These are phyloP conservation scores for Sandelia bainsii DNA, from an alignment of 2,797 vertebrate species.

Conservation along the genomic window DNA sequence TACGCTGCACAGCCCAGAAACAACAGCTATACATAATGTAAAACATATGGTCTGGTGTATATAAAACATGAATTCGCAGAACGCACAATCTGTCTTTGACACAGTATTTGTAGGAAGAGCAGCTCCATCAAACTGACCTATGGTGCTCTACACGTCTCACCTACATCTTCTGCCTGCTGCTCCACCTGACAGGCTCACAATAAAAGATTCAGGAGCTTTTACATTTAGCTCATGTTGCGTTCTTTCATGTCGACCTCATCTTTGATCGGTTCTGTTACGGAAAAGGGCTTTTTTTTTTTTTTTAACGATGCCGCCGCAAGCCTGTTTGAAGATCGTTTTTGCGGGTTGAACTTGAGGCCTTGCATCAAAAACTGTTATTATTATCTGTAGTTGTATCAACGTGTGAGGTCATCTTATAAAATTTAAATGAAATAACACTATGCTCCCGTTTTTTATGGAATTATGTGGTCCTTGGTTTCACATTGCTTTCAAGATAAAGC, in stretches of 20 bases:
- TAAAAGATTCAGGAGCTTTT: slow-evolving; percentile 63
- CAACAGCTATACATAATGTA: slow-evolving; percentile 54
- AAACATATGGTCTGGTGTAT: slow-evolving; percentile 60
- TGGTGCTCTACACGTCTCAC: slow-evolving; percentile 32
- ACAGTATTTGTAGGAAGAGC: slow-evolving; percentile 12
- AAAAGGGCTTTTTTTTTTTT: background rate
- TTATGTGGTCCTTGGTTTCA: slow-evolving; percentile 3
- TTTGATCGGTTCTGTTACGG: slow-evolving; percentile 54
- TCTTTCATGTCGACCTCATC: slow-evolving; percentile 66
- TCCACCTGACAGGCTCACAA: slow-evolving; percentile 38
- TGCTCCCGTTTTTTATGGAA: background rate
- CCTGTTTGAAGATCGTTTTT: slow-evolving; percentile 41
- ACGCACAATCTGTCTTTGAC: slow-evolving; percentile 39
- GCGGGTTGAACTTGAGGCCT: slow-evolving; percentile 35
- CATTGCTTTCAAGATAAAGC: background rate
- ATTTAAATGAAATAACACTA: slow-evolving; percentile 12
- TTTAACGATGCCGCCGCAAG: background rate
- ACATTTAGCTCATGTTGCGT: slow-evolving; percentile 37
- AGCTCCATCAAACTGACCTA: slow-evolving; percentile 39
- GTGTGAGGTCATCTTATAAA: slow-evolving; percentile 24
- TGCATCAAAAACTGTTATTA: slow-evolving; percentile 40
- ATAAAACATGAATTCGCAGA: slow-evolving; percentile 45
- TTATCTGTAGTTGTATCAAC: background rate
- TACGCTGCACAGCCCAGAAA: slow-evolving; percentile 33
- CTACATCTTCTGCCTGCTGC: slow-evolving; percentile 31